Evolutionary conservation across 1,140 invertebrate genomes (phyloP), one percentile per base, ranked within the genome.

Genomic region (Drosophila ananassae): DNA sequence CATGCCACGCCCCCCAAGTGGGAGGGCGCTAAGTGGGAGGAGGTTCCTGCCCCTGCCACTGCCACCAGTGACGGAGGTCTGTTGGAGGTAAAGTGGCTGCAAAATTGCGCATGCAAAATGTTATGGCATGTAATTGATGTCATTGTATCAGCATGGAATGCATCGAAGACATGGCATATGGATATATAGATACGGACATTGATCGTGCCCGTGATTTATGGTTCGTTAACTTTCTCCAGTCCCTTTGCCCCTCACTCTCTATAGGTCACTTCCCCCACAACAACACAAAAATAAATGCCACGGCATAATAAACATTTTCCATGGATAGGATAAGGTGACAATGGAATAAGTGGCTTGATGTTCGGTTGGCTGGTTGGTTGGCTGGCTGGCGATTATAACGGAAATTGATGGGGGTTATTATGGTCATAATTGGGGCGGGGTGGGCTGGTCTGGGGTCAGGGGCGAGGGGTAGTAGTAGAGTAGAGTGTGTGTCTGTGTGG

Each of bases 101-200:
- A 54, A 58, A 72, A 67, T 61, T 63, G 63, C 66, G 59, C 77
- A 75, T 79, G 77, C 77, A 74, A 79, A 79, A 79, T 77, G 66
- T 77, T 77, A 77, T 77, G 64, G 74, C 75, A 55, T 64, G 75
- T 77, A 77, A 77, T 80, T 80, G 78, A 80, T 80, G 78, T 80
- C 78, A 79, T 75, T 79, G 61, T 72, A 68, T 67, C 63, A 44
- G 54, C 54, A 52, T 68, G 66, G 66, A 69, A 69, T 69, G 66
- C 60, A 64, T 66, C 48, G 41, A 69, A 69, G 66, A 69, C 66
- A 79, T 52, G 77, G 63, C 69, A 74, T 73, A 79, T 66, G 44
- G 54, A 61, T 52, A 76, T 68, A 66, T 68, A 68, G 64, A 68
- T 66, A 68, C 39, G 64, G 64, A 68, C 76, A 79, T 79, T 79